Percentiles rank a stretch among this genome's conserved stretches.
phyloP scores from a whole-genome alignment of 2,113 vertebrate genomes.

The Lates calcarifer region DNA sequence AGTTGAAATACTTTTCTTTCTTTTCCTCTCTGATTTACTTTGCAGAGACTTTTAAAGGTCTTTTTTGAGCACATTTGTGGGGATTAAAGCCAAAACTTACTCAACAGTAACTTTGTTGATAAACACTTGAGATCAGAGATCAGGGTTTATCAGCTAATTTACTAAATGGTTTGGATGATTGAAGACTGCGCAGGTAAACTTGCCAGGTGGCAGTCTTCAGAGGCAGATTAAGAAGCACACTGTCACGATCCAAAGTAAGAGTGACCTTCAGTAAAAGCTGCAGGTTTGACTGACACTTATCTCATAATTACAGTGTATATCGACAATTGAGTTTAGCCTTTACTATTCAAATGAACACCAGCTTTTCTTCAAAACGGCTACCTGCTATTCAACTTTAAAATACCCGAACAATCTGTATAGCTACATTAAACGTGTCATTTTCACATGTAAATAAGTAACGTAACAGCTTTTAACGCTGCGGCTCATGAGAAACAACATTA shows the following conservation, averaged over 20 bases:
- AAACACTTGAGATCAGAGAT: not conserved
- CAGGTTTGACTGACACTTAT: not conserved
- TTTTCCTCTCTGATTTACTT: too few species aligned
- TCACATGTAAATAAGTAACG: not conserved
- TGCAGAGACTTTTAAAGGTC: too few species aligned
- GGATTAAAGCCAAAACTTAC: too few species aligned
- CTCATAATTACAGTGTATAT: not conserved
- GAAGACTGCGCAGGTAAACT: constrained; percentile 17
- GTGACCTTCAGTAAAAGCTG: not conserved
- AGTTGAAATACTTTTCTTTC: too few species aligned
- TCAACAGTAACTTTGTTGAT: not conserved
- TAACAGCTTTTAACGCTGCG: not conserved
- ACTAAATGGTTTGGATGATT: constrained; percentile 16
- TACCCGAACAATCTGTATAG: fast-evolving
- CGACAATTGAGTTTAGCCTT: not conserved
- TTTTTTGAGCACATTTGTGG: not conserved
- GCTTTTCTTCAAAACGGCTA: not conserved
- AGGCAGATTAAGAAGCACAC: constrained; percentile 32
- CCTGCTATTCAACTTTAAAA: not conserved
- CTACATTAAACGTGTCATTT: fast-evolving
- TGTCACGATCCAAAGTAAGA: not conserved
- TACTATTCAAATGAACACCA: not conserved
- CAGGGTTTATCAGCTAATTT: constrained; percentile 6
- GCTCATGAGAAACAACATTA: constrained; percentile 14
- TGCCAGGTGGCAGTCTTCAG: constrained; percentile 24